Evolutionary conservation across 2,888 invertebrate genomes (phyloP).

Genomic region (Pseudoips prasinana): DNA sequence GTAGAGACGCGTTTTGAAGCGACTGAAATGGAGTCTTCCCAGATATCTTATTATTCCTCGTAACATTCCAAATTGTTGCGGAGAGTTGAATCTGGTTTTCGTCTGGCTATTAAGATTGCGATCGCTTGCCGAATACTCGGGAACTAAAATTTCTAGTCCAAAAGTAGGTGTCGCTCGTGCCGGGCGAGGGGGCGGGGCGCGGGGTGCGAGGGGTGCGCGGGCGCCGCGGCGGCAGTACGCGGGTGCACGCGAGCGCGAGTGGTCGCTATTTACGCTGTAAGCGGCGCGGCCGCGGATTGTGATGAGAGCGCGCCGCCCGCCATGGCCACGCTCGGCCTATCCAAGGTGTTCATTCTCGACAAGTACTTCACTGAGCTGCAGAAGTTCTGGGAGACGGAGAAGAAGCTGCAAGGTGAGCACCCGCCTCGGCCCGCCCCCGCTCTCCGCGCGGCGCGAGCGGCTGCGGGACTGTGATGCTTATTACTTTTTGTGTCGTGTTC

Average conservation of each 20-base stretch:
- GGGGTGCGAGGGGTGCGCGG: conserved; percentile 14
- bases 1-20: no score
- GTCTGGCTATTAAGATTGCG: conserved; percentile 3
- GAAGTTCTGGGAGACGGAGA: conserved; percentile 98
- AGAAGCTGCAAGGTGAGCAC: conserved; percentile 95
- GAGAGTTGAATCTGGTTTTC: no score
- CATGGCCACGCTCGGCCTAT: conserved; percentile 98
- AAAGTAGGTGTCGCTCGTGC: conserved; percentile 42
- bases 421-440: conserved; percentile 19
- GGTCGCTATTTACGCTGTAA: conserved; percentile 51
- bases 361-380: conserved; percentile 98
- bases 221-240: conserved; percentile 37
- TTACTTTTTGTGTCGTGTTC: conserved; percentile 46
- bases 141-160: conserved; percentile 32
- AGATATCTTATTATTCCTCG: no score
- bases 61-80: no score
- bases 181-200: conserved; percentile 14
- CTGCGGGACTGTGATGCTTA: conserved; percentile 37
- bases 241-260: conserved; percentile 50
- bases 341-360: conserved; percentile 98
- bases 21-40: no score
- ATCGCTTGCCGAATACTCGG: conserved; percentile 16
- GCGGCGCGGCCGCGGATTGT: conserved; percentile 68
- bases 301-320: conserved; percentile 73
- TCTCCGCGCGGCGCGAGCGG: no score